Percentiles rank a stretch among this genome's conserved stretches.
These are phyloP conservation scores for Patiria miniata DNA, from an alignment of 35 echinoderm and acorn worm genomes.

Conservation along the genomic window DNA sequence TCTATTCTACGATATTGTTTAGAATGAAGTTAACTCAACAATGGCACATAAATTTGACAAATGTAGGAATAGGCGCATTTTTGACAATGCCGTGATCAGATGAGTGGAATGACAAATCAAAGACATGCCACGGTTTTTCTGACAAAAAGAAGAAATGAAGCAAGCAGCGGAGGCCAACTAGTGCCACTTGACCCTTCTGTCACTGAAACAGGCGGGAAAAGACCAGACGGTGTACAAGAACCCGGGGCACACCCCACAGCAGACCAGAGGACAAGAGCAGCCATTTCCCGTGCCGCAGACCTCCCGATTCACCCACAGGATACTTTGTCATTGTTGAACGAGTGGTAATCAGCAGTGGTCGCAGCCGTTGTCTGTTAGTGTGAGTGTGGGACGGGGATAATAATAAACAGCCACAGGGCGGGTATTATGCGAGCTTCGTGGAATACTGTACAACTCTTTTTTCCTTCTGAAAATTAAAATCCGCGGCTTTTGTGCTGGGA, in stretches of 20 bases:
- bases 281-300: slow-evolving; percentile 16
- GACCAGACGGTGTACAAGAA: slow-evolving; percentile 20
- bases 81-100: too few species aligned
- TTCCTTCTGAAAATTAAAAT: background rate
- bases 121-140: too few species aligned
- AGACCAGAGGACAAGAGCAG: slow-evolving; percentile 16
- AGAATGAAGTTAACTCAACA: too few species aligned
- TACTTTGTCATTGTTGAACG: slow-evolving; percentile 7
- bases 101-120: too few species aligned
- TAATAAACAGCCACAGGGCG: background rate
- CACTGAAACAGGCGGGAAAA: background rate
- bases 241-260: slow-evolving; percentile 21
- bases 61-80: too few species aligned
- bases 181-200: background rate
- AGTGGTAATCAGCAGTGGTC: background rate
- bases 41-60: too few species aligned
- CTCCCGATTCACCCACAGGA: background rate
- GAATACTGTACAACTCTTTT: background rate
- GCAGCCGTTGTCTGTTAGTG: background rate
- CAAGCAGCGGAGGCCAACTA: too few species aligned
- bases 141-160: too few species aligned
- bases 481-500: too few species aligned
- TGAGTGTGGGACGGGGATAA: background rate
- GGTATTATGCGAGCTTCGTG: background rate
- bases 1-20: too few species aligned